Evolutionary conservation across 1,140 invertebrate species (phyloP).

Genomic region (Anagrus nilaparvatae): DNA sequence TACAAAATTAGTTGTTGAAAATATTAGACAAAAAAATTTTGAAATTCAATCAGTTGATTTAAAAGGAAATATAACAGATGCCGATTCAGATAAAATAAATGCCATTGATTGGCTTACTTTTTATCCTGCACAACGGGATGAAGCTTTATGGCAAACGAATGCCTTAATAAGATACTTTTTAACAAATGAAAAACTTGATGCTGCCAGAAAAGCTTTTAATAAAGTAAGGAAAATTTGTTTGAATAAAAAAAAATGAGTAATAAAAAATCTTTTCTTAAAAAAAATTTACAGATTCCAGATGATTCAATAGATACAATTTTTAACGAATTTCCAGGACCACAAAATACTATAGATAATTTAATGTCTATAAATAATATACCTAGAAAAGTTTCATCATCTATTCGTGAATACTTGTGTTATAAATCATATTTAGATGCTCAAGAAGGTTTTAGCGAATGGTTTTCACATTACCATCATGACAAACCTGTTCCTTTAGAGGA

Average conservation of each 20-base stretch:
- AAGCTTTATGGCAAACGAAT: constrained; percentile 78
- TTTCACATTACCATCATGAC: constrained; percentile 67
- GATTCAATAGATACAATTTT: constrained; percentile 55
- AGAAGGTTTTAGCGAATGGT: constrained; percentile 83
- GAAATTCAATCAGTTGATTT: constrained; percentile 27
- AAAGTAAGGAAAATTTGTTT: constrained; percentile 40
- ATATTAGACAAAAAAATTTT: constrained; percentile 47
- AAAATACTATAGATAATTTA: constrained; percentile 35
- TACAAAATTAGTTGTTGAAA: constrained; percentile 73
- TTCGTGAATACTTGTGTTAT: constrained; percentile 67
- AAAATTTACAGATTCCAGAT: constrained; percentile 46
- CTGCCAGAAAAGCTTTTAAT: constrained; percentile 56
- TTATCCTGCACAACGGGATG: constrained; percentile 64
- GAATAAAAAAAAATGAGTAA: constrained; percentile 1
- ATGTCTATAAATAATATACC: constrained; percentile 34
- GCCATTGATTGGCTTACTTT: constrained; percentile 83
- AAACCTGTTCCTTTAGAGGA: constrained; percentile 58
- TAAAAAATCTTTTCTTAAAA: not conserved
- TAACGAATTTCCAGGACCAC: constrained; percentile 43
- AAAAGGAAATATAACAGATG: constrained; percentile 39
- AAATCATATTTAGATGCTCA: constrained; percentile 73
- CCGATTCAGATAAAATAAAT: constrained; percentile 66
- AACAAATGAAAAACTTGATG: constrained; percentile 52
- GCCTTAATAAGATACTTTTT: constrained; percentile 79
- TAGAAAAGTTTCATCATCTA: constrained; percentile 41